phyloP scores from a whole-genome alignment of 2,797 vertebrate species.

The Notamacropus eugenii region DNA sequence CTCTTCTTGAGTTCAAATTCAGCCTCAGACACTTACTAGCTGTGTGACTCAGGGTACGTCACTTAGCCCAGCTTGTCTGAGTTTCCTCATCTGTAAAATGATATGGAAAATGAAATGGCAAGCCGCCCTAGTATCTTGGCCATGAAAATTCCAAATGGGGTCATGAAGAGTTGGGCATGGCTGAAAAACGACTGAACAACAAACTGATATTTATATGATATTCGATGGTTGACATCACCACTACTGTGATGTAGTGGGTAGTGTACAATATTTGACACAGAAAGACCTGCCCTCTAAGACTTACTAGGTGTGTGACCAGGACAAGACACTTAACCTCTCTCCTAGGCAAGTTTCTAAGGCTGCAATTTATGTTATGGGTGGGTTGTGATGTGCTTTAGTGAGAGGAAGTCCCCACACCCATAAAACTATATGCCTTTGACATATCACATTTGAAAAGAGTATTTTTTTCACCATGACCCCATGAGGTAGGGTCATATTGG shows the following conservation, averaged over 20 bases:
- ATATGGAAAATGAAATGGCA: neutral
- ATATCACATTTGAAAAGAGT: neutral
- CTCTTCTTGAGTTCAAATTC: neutral
- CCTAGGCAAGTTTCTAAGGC: neutral
- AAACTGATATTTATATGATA: neutral
- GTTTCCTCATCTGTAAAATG: neutral
- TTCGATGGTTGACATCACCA: neutral
- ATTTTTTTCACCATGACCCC: neutral
- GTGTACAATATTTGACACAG: neutral
- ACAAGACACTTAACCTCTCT: slow-evolving; percentile 33
- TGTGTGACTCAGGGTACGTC: neutral
- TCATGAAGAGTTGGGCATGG: neutral
- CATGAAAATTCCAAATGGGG: neutral
- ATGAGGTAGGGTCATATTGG: neutral
- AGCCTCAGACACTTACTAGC: neutral
- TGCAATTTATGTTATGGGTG: neutral
- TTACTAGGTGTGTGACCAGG: neutral
- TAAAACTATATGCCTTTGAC: neutral
- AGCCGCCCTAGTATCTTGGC: neutral
- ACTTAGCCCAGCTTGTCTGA: neutral
- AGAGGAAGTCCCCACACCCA: neutral
- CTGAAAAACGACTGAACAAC: neutral
- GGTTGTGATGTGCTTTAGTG: neutral
- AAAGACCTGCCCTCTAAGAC: neutral
- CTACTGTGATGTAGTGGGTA: neutral